Conservation (phyloP, 64 coral and sea anemone species). For the Anthopleura sola region DNA sequence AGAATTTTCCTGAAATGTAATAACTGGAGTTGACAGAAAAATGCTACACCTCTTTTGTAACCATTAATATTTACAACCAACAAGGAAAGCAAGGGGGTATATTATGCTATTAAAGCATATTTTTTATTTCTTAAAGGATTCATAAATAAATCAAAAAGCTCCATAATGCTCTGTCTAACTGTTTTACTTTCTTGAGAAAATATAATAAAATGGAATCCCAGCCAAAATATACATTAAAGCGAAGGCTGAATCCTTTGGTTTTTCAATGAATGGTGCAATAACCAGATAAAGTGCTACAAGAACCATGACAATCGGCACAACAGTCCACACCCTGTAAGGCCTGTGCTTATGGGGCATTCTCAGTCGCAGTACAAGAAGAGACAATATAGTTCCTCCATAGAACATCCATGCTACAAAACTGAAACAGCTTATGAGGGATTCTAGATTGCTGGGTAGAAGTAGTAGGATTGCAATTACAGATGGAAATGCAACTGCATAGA, state of each 20-base stretch:
- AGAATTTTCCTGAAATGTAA: no score
- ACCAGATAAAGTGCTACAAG: constrained; percentile 26
- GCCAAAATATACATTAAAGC: constrained; percentile 17
- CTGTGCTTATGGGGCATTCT: constrained; percentile 15
- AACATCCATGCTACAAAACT: constrained; percentile 37
- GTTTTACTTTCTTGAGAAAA: constrained; percentile 24
- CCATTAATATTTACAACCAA: no score
- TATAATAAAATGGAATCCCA: constrained; percentile 34
- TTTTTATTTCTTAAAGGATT: no score
- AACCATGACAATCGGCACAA: constrained; percentile 14
- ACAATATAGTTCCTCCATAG: constrained; percentile 37
- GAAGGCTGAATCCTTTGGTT: constrained; percentile 12
- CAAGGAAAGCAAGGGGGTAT: no score
- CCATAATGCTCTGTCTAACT: no score
- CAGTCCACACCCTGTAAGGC: constrained; percentile 22
- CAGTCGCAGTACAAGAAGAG: neutral
- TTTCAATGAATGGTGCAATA: constrained; percentile 14
- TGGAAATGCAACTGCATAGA: constrained; percentile 27
- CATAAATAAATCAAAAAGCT: no score
- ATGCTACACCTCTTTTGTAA: no score
- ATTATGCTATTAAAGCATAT: no score
- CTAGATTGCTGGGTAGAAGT: constrained; percentile 27
- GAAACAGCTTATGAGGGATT: constrained; percentile 35
- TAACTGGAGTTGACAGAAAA: no score
- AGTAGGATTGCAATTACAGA: constrained; percentile 30